Evolutionary conservation across 2,113 vertebrate genomes (phyloP), one percentile per base, ranked within the genome.

Genomic region (Centropus unirufus): DNA sequence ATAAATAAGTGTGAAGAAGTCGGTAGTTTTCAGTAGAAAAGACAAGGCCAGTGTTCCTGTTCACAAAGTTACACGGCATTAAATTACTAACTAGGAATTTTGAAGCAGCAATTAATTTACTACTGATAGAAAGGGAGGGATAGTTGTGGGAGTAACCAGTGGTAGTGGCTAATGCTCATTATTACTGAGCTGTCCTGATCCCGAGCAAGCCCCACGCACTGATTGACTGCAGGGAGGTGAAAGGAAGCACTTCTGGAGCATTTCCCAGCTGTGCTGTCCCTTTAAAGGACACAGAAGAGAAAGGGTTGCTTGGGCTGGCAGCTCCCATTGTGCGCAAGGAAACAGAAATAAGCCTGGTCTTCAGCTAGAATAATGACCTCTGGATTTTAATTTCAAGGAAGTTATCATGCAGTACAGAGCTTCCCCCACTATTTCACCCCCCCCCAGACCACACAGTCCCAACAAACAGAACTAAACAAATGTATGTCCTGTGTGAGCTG

Each of bases 151-250:
- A 86, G 69, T 34, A 64, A 16, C 19, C 39, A 23, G 1, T 21
- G 59, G 21, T 42, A 34, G 0, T 44, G 23, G 29, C 3, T 30
- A 20, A 40, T 20, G n/a, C 18, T 77, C 0, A 0, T 66, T 77
- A 58, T 24, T 40, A 44, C 8, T 55, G 76, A 91, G 12, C 9
- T 58, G 27, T 20, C 11, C 63, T 39, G 34, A 24, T 8, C 34
- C 26, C 47, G 55, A 47, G 29, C 63, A 69, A 72, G 63, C 22
- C 9, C 18, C 26, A 10, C 52, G 52, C 2, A n/a, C 49, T 55
- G 63, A 15, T 40, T 49, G 36, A 15, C 19, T n/a, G 39, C 1
- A 36, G n/a, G 47, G 21, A 52, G 14, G 39, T 26, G 34, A 62
- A 34, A 67, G 76, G 23, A 55, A 66, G 39, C 24, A 27, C 21